These are phyloP conservation scores for Thysanoteuthis rhombus DNA, from an alignment of 2,888 invertebrate genomes.

Conservation along the genomic window DNA sequence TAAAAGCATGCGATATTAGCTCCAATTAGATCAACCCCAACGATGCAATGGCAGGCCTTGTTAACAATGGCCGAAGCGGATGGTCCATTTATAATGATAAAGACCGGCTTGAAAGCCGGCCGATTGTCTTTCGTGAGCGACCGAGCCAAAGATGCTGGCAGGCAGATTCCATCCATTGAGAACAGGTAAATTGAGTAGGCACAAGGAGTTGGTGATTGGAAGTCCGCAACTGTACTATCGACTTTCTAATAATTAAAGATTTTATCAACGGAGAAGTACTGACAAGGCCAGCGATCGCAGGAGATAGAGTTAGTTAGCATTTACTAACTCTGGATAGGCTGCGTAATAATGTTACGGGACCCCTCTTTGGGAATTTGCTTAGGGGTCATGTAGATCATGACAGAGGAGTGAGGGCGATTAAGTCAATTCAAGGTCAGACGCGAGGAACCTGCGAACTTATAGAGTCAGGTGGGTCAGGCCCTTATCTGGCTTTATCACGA, in stretches of 20 bases:
- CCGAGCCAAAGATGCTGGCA: background rate
- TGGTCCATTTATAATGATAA: constrained; percentile 12
- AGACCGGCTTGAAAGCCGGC: background rate
- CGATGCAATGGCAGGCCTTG: background rate
- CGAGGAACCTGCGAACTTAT: too few relatives aligned
- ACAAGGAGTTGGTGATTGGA: background rate
- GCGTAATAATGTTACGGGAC: background rate
- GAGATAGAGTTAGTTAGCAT: background rate
- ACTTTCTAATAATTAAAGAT: background rate
- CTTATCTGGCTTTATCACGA: too few relatives aligned
- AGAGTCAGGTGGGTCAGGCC: too few relatives aligned
- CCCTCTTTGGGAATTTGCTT: background rate
- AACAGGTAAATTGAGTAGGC: background rate
- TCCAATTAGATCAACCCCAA: constrained; percentile 12
- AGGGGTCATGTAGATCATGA: too few relatives aligned
- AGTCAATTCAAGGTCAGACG: too few relatives aligned
- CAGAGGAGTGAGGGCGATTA: too few relatives aligned
- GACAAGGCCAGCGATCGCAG: background rate
- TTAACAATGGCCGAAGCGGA: constrained; percentile 12
- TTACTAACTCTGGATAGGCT: background rate
- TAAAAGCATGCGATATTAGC: background rate
- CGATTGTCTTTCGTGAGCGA: background rate
- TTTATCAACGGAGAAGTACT: background rate
- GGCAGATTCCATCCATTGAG: background rate
- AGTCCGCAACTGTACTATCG: background rate